These are phyloP conservation scores for Nephrotoma guestfalica DNA, from an alignment of 2,888 invertebrate genomes.

Conservation along the genomic window DNA sequence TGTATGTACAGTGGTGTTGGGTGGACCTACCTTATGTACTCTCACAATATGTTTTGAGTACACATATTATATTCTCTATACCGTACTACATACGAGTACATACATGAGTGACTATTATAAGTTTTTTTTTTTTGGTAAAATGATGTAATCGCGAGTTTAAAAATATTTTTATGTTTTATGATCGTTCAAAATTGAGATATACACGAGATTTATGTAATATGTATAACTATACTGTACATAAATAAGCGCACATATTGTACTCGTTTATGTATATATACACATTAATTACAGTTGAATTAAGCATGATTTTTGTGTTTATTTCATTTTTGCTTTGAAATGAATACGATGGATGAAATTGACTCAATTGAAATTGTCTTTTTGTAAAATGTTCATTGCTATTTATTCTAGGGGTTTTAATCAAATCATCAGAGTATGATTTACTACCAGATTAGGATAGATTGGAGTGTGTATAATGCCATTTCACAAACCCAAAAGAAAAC, in stretches of 20 bases:
- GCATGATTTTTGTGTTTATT: neutral
- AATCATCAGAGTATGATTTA: too few species aligned
- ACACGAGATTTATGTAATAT: neutral
- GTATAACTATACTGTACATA: neutral
- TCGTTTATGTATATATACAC: neutral
- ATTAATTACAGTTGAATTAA: neutral
- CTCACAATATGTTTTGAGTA: neutral
- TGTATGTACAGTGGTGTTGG: neutral
- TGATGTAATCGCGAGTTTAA: neutral
- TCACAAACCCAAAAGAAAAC: too few species aligned
- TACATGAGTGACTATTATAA: neutral
- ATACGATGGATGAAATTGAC: neutral
- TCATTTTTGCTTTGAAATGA: neutral
- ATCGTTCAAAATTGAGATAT: neutral
- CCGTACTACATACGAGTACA: neutral
- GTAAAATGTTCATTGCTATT: neutral
- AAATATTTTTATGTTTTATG: neutral
- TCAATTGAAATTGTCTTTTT: neutral
- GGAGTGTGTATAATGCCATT: too few species aligned
- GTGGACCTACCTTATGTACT: neutral
- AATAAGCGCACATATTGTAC: neutral
- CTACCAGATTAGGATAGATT: too few species aligned
- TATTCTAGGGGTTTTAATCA: too few species aligned
- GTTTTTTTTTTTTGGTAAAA: neutral
- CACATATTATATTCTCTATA: neutral